Conservation (phyloP, 2,888 invertebrate species). For the Volucella inanis region DNA sequence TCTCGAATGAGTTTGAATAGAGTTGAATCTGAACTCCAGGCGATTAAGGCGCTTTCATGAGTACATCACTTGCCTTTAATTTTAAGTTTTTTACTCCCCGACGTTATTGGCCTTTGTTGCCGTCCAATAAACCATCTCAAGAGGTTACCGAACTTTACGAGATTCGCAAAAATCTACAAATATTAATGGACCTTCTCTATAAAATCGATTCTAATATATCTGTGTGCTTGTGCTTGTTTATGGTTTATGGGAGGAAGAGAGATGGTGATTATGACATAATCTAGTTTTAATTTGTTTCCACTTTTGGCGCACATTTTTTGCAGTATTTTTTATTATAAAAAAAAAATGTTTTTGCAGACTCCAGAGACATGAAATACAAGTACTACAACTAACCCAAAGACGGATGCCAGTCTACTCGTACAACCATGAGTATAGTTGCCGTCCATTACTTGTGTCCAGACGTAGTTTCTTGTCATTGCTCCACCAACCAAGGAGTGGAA, state of each 20-base stretch:
- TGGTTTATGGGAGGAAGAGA: slow-evolving; percentile 4
- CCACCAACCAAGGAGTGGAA: neutral
- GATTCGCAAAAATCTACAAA: slow-evolving; percentile 11
- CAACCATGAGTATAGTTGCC: slow-evolving; percentile 3
- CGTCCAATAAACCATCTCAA: slow-evolving; percentile 24
- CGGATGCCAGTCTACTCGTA: too few relatives aligned
- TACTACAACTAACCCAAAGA: too few relatives aligned
- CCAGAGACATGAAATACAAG: slow-evolving; percentile 36
- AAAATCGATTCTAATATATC: neutral
- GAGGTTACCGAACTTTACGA: slow-evolving; percentile 52
- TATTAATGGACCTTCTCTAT: slow-evolving; percentile 16
- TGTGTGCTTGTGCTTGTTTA: neutral
- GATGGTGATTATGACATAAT: slow-evolving; percentile 67
- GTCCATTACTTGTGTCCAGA: slow-evolving; percentile 68
- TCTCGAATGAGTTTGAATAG: too few relatives aligned
- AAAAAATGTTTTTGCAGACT: slow-evolving; percentile 43
- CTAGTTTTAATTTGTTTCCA: slow-evolving; percentile 69
- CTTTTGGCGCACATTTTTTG: slow-evolving; percentile 55
- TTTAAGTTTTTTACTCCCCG: neutral
- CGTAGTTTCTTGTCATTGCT: slow-evolving; percentile 45
- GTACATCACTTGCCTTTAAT: too few relatives aligned
- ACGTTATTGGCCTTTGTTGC: neutral
- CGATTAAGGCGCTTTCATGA: too few relatives aligned
- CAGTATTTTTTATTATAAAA: slow-evolving; percentile 6
- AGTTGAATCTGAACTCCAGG: too few relatives aligned